These are phyloP conservation scores for Conus betulinus DNA, from an alignment of 1,140 invertebrate species.

Conservation along the genomic window DNA sequence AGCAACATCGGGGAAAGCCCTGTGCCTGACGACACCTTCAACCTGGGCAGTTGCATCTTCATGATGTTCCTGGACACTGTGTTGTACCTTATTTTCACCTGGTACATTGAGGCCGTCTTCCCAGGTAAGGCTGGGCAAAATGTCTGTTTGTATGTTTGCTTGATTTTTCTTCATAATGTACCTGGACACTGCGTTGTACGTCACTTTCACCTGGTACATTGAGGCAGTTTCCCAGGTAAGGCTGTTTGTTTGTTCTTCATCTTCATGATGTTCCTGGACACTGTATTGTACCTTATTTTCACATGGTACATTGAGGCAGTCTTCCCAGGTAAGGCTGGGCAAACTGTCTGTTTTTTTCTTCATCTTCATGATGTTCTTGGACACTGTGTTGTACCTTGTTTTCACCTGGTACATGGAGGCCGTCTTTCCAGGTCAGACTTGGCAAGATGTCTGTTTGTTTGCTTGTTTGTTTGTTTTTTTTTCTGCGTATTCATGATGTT, in stretches of 20 bases:
- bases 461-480: too few species aligned
- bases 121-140: conserved; percentile 76
- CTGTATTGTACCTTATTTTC: conserved; percentile 75
- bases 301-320: conserved; percentile 82
- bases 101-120: conserved; percentile 82
- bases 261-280: conserved; percentile 79
- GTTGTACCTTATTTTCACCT: conserved; percentile 77
- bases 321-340: conserved; percentile 78
- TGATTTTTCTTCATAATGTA: conserved; percentile 75
- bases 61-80: conserved; percentile 79
- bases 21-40: conserved; percentile 84
- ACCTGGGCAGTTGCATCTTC: conserved; percentile 79
- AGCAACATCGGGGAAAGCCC: conserved; percentile 80
- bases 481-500: background rate
- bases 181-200: conserved; percentile 77
- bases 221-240: conserved; percentile 81
- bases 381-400: conserved; percentile 72
- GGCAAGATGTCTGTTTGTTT: background rate
- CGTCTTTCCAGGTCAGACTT: conserved; percentile 79
- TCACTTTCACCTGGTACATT: conserved; percentile 80
- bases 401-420: conserved; percentile 82
- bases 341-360: too few species aligned
- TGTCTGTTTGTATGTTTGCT: background rate
- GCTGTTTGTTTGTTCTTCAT: too few species aligned
- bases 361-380: background rate